A percentile compares a stretch with the other conserved stretches of the same genome.
Conservation (phyloP, 64 coral and sea anemone genomes). For the Exaiptasia diaphana region DNA sequence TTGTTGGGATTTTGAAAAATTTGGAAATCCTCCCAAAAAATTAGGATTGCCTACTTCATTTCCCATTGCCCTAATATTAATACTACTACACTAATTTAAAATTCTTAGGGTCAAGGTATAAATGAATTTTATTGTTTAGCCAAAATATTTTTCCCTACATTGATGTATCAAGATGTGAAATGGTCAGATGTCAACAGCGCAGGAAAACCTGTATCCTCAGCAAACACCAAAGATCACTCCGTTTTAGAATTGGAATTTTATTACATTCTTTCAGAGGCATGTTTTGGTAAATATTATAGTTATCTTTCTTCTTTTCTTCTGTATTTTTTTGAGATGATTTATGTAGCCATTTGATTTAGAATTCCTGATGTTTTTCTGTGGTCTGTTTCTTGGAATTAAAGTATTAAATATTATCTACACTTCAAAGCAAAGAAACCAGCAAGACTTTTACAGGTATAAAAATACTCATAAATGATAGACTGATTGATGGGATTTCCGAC, state of each 20-base stretch:
- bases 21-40: no score
- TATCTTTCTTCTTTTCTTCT: neutral
- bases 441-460: neutral
- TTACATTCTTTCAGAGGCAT: neutral
- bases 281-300: neutral
- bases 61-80: no score
- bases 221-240: neutral
- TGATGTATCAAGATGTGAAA: conserved; percentile 4
- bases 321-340: no score
- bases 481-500: no score
- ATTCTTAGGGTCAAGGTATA: no score
- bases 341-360: neutral
- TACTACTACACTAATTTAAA: no score
- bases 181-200: neutral
- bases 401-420: neutral
- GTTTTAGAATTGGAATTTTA: conserved; percentile 1
- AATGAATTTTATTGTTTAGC: no score
- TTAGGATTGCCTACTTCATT: no score
- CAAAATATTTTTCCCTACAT: no score
- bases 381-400: neutral
- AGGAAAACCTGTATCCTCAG: no score
- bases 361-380: neutral
- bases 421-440: neutral
- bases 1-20: no score
- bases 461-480: neutral